Evolutionary conservation across 2,113 vertebrate species (phyloP).

Genomic region (Balaeniceps rex): DNA sequence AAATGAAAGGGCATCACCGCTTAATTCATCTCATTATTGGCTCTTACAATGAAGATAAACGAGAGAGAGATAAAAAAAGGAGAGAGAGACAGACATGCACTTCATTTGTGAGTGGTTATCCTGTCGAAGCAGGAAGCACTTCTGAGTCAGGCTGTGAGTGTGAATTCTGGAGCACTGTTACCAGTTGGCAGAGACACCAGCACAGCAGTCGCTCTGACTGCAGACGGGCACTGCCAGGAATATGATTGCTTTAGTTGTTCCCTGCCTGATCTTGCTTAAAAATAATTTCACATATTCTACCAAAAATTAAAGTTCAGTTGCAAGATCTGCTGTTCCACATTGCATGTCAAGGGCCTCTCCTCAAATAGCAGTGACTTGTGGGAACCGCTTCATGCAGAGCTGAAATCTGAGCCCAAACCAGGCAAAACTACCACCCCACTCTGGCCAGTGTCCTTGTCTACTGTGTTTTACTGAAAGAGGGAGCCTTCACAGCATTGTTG

Average conservation of each 20-base stretch:
- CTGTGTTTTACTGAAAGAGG: not conserved
- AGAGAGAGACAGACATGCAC: not conserved
- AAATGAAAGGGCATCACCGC: constrained; percentile 48
- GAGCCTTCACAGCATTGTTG: not conserved
- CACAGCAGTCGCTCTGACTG: rapidly evolving
- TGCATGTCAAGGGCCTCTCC: not conserved
- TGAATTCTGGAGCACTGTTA: not conserved
- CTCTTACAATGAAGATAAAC: constrained; percentile 59
- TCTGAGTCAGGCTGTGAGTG: not conserved
- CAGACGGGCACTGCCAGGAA: not conserved
- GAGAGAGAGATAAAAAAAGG: not conserved
- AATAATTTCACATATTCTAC: not conserved
- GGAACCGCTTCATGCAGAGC: rapidly evolving
- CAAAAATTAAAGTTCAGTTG: not conserved
- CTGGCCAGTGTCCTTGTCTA: not conserved
- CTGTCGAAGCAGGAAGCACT: not conserved
- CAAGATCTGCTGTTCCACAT: not conserved
- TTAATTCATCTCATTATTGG: constrained; percentile 46
- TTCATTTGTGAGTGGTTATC: not conserved
- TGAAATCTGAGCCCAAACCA: not conserved
- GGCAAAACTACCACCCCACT: not conserved
- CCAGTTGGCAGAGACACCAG: not conserved
- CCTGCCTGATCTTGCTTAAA: not conserved
- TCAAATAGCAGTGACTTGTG: not conserved
- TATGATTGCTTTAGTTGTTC: not conserved